Conservation (phyloP, 2,888 invertebrate species). For the Melolontha melolontha region DNA sequence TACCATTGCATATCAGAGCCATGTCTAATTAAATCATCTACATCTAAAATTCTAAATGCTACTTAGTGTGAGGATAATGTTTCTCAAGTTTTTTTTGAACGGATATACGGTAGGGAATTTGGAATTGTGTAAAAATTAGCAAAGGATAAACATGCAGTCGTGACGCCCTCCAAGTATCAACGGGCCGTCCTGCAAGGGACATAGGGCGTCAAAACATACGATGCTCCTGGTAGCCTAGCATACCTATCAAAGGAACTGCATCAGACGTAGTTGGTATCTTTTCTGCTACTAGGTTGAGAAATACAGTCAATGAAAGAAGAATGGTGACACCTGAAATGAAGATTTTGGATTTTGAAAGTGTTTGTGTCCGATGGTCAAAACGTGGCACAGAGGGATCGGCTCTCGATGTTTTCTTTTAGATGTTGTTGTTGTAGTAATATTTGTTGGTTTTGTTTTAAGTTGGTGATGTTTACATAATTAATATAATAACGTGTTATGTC, state of each 20-base stretch:
- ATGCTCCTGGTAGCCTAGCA: slow-evolving; percentile 64
- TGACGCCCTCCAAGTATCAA: slow-evolving; percentile 68
- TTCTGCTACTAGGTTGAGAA: slow-evolving; percentile 97
- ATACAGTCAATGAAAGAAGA: slow-evolving; percentile 96
- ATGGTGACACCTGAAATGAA: slow-evolving; percentile 91
- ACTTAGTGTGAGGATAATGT: too few relatives aligned
- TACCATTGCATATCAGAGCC: too few relatives aligned
- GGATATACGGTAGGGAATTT: not conserved
- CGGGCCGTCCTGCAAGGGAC: slow-evolving; percentile 63
- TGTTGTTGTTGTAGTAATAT: slow-evolving; percentile 39
- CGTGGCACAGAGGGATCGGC: slow-evolving; percentile 52
- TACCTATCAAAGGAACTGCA: slow-evolving; percentile 87
- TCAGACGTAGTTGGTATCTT: slow-evolving; percentile 92
- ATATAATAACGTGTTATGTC: slow-evolving; percentile 36
- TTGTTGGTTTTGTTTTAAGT: slow-evolving; percentile 2
- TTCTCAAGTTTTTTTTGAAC: not conserved
- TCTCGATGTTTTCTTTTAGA: slow-evolving; percentile 41
- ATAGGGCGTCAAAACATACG: slow-evolving; percentile 65
- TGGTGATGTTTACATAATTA: slow-evolving; percentile 8
- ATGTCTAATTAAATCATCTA: too few relatives aligned
- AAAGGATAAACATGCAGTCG: slow-evolving; percentile 39
- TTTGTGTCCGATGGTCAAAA: slow-evolving; percentile 54
- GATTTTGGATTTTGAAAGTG: slow-evolving; percentile 64
- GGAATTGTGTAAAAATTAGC: slow-evolving; percentile 14
- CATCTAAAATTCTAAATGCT: too few relatives aligned